Evolutionary conservation across 1,140 invertebrate genomes (phyloP).

Genomic region (Eupristina koningsbergeri): DNA sequence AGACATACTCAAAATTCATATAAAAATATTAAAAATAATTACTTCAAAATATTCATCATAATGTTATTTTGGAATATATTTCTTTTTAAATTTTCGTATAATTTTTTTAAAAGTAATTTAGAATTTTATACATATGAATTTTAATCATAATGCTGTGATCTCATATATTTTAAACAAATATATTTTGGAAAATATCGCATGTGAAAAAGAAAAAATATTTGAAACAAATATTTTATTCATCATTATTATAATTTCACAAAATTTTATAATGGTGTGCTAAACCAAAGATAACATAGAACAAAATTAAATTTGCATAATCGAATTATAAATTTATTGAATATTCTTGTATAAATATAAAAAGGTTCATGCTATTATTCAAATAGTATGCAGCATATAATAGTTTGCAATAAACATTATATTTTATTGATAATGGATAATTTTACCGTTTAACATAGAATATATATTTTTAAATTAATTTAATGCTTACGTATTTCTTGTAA

Average conservation of each 20-base stretch:
- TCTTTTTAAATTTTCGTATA: not conserved
- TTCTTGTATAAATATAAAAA: not conserved
- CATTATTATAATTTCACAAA: not conserved
- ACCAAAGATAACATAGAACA: not conserved
- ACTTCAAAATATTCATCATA: not conserved
- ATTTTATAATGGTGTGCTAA: not conserved
- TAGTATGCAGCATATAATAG: not conserved
- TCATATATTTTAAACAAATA: not conserved
- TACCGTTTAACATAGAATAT: slow-evolving; percentile 44
- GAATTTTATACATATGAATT: not conserved
- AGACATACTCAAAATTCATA: too few species aligned
- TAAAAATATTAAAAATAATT: too few species aligned
- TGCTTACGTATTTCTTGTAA: slow-evolving; percentile 13
- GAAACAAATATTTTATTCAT: not conserved
- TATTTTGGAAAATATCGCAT: not conserved
- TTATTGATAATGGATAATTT: not conserved
- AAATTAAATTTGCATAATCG: not conserved
- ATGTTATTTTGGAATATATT: not conserved
- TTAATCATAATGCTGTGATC: not conserved
- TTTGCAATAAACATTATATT: not conserved
- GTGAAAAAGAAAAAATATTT: not conserved
- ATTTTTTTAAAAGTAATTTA: not conserved
- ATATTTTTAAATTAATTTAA: slow-evolving; percentile 41
- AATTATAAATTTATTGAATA: not conserved
- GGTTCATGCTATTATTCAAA: not conserved